phyloP scores from a whole-genome alignment of 2,888 invertebrate species.

The Philopedon plagiatum region DNA sequence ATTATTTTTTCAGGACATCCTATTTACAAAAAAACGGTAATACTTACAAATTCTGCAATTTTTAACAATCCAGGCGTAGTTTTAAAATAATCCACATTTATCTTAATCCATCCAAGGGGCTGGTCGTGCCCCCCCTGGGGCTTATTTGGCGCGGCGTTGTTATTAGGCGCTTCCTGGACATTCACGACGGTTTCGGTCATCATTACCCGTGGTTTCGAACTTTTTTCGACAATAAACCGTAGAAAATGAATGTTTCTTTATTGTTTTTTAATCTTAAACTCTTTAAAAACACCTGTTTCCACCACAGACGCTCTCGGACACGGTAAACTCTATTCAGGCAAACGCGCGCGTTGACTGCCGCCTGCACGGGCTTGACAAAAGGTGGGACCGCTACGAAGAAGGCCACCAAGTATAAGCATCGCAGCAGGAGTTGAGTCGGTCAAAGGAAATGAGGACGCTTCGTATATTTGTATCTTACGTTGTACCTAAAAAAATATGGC shows the following conservation, averaged over 20 bases:
- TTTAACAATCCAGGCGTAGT: slow-evolving; percentile 87
- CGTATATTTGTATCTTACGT: slow-evolving; percentile 21
- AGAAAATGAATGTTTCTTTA: slow-evolving; percentile 7
- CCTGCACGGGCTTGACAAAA: slow-evolving; percentile 40
- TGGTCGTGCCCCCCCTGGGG: slow-evolving; percentile 67
- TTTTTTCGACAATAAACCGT: background rate
- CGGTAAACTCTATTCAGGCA: slow-evolving; percentile 24
- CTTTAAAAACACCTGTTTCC: slow-evolving; percentile 42
- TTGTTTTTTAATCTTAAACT: slow-evolving; percentile 2
- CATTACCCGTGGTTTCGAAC: slow-evolving; percentile 67
- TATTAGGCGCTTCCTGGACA: slow-evolving; percentile 78
- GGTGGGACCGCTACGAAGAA: slow-evolving; percentile 43
- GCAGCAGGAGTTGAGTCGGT: slow-evolving; percentile 31
- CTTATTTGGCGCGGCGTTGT: slow-evolving; percentile 63
- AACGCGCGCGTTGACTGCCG: slow-evolving; percentile 25
- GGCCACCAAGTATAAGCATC: slow-evolving; percentile 46
- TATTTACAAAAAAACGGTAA: background rate
- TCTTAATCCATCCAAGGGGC: slow-evolving; percentile 79
- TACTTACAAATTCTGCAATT: slow-evolving; percentile 81
- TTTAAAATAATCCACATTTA: slow-evolving; percentile 86
- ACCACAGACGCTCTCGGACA: slow-evolving; percentile 26
- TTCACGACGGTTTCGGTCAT: slow-evolving; percentile 90
- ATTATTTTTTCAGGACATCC: background rate
- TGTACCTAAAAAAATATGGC: slow-evolving; percentile 11
- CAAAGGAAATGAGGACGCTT: slow-evolving; percentile 29